phyloP scores from a whole-genome alignment of 2,797 vertebrate genomes.

The Mormyrops attenuatus region DNA sequence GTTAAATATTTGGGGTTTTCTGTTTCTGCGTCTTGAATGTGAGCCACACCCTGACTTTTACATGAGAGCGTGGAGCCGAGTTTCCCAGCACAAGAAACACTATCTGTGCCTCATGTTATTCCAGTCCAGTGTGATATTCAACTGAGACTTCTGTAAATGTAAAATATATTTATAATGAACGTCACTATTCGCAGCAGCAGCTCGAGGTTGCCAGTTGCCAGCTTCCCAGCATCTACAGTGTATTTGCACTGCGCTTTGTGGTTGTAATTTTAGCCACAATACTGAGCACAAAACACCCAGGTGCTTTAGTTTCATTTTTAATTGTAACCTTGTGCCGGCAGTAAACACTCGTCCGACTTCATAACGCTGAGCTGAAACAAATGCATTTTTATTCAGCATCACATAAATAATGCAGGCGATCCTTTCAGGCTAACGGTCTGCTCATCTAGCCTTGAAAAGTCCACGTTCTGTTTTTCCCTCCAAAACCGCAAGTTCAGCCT shows the following conservation, averaged over 20 bases:
- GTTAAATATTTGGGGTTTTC: not conserved
- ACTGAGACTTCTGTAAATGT: not conserved
- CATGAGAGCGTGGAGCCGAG: not conserved
- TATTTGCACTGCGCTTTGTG: not conserved
- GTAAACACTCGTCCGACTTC: not conserved
- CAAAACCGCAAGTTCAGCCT: not conserved
- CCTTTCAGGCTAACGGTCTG: not conserved
- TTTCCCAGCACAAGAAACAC: not conserved
- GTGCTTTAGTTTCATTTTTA: not conserved
- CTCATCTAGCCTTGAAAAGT: not conserved
- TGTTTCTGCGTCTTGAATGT: not conserved
- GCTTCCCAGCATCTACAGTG: not conserved
- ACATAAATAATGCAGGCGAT: not conserved
- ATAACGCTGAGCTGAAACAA: not conserved
- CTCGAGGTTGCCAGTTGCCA: not conserved
- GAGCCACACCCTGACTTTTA: not conserved
- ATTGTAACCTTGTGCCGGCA: not conserved
- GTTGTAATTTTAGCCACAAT: not conserved
- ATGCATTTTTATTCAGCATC: not conserved
- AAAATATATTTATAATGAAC: not conserved
- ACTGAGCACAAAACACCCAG: not conserved
- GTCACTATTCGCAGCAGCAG: not conserved
- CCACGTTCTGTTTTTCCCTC: not conserved
- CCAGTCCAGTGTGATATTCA: too few relatives aligned
- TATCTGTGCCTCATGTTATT: not conserved